These are phyloP conservation scores for Hozukius guyotensis DNA, from an alignment of 2,797 vertebrate genomes.

Conservation along the genomic window DNA sequence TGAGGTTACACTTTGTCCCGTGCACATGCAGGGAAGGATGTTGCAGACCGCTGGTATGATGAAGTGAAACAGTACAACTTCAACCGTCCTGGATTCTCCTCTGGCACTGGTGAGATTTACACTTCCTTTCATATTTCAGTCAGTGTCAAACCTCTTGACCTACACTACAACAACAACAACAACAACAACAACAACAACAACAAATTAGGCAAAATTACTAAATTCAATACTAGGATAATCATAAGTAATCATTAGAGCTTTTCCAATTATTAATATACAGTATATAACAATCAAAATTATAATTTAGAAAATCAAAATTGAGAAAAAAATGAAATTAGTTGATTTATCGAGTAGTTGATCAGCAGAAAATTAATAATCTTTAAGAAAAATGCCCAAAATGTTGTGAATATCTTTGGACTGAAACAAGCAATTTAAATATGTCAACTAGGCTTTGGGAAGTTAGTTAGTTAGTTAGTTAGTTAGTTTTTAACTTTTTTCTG, in stretches of 20 bases:
- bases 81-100: conserved; percentile 94
- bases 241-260: neutral
- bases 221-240: neutral
- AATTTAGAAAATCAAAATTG: neutral
- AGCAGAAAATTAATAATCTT: neutral
- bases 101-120: conserved; percentile 89
- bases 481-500: neutral
- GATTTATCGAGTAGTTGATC: neutral
- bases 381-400: neutral
- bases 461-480: too few species aligned
- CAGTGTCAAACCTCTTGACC: neutral
- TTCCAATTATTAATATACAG: neutral
- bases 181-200: neutral
- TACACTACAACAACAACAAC: neutral
- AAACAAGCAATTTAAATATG: neutral
- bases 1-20: neutral
- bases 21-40: conserved; percentile 89
- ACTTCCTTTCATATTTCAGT: neutral
- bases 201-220: neutral
- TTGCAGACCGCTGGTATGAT: conserved; percentile 95
- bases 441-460: neutral
- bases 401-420: neutral
- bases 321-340: neutral
- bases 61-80: conserved; percentile 98
- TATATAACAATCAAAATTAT: neutral